phyloP scores from a whole-genome alignment of 2,113 vertebrate species.

The Cyprinodon tularosa region DNA sequence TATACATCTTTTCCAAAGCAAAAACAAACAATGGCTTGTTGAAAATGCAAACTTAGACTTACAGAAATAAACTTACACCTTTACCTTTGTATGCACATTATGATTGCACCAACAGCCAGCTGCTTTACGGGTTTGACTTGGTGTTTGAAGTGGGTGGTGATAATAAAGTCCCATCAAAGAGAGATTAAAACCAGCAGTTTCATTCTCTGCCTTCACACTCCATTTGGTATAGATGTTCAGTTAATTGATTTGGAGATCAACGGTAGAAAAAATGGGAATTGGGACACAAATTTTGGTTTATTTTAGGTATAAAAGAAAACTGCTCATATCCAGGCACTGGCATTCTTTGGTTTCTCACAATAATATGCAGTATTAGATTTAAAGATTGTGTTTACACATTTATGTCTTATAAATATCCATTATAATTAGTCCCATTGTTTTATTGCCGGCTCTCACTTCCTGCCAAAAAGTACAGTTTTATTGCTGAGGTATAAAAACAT shows the following conservation, averaged over 20 bases:
- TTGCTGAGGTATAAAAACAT: constrained; percentile 8
- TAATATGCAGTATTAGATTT: background rate
- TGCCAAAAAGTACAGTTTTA: constrained; percentile 13
- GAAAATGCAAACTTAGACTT: background rate
- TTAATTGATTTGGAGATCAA: constrained; percentile 34
- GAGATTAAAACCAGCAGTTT: constrained; percentile 40
- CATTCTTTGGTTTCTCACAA: background rate
- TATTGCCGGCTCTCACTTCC: constrained; percentile 9
- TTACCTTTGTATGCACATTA: constrained; percentile 10
- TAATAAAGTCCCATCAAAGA: constrained; percentile 44
- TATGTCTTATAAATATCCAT: constrained; percentile 22
- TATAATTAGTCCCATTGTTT: background rate
- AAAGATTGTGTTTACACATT: background rate
- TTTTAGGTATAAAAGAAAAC: background rate
- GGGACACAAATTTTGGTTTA: background rate
- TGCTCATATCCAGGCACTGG: background rate
- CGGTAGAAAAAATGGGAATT: background rate
- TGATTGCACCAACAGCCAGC: constrained; percentile 15
- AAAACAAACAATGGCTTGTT: background rate
- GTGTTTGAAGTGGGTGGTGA: constrained; percentile 19
- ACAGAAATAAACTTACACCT: background rate
- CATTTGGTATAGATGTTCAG: constrained; percentile 45
- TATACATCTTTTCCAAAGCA: too few species aligned
- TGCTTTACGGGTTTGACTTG: constrained; percentile 26
- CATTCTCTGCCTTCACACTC: constrained; percentile 31